Evolutionary conservation across 2,113 vertebrate genomes (phyloP), one percentile per base, ranked within the genome.

Genomic region (Rhea americana): DNA sequence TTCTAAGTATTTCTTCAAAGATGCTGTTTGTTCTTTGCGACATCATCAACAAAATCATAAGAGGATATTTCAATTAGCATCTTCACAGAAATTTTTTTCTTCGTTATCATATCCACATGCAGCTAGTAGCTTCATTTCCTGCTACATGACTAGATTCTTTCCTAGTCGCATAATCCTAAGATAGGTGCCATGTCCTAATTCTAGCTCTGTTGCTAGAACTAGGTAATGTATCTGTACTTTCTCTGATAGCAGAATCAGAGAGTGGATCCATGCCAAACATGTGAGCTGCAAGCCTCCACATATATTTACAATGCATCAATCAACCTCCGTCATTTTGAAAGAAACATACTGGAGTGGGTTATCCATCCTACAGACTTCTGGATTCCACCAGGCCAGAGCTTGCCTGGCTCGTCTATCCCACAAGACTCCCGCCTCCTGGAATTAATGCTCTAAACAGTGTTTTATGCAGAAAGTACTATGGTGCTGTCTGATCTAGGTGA

Each of bases 311-410:
- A 20, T 9, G 20, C 53, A 80, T 85, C 80, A 85, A 85, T 87
- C 91, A 75, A 62, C 73, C 91, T 72, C 58, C n/a, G 8, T 90
- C 72, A 6, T 35, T 80, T 59, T 50, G 48, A 30, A 82, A 83
- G 63, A 59, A 88, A 73, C 48, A 82, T 61, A 73, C 67, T 76
- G 76, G 59, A 80, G 67, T 72, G 55, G 86, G 81, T 82, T 94
- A 72, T 41, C 71, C 85, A 47, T 82, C 86, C 91, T 58, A 93
- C 76, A 50, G 58, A n/a, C 24, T 93, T 76, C 30, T 92, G 72
- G 30, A 4, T 76, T 73, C 53, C 58, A 75, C 26, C 67, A 47
- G 58, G 58, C 9, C 72, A 55, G 56, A 79, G 14, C n/a, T 37
- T 24, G 66, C 41, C 86, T 58, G 45, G 35, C 79, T 75, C 22